Evolutionary conservation across 2,797 vertebrate genomes (phyloP).

Genomic region (Pseudomugil gertrudae): DNA sequence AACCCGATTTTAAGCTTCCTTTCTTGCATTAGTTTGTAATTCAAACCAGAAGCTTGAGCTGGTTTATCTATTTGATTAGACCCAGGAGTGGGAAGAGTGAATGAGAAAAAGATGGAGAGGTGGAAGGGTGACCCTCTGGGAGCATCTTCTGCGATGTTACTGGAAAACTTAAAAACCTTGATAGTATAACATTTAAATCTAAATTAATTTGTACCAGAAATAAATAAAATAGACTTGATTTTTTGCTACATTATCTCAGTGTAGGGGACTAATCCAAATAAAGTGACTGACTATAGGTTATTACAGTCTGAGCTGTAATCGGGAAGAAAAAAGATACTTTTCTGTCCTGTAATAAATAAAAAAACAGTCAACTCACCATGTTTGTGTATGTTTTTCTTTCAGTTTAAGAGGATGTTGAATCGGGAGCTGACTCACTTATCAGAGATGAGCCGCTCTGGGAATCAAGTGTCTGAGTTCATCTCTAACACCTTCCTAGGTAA

Average conservation of each 20-base stretch:
- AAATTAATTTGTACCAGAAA: slow-evolving; percentile 2
- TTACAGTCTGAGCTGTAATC: slow-evolving; percentile 1
- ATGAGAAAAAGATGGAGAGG: neutral
- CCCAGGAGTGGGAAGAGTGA: slow-evolving; percentile 1
- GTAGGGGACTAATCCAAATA: neutral
- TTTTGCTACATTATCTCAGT: neutral
- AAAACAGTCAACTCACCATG: slow-evolving; percentile 23
- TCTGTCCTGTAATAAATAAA: slow-evolving; percentile 3
- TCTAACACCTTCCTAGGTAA: slow-evolving; percentile 98
- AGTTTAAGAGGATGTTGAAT: slow-evolving; percentile 99
- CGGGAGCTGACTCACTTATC: slow-evolving; percentile 96
- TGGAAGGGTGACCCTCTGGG: slow-evolving; percentile 22
- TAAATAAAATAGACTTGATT: neutral
- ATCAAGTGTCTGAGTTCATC: slow-evolving; percentile 99
- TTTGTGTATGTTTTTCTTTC: slow-evolving; percentile 66
- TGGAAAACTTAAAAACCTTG: slow-evolving; percentile 9
- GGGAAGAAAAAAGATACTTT: neutral
- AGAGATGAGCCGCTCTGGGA: slow-evolving; percentile 98
- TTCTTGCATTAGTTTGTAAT: slow-evolving; percentile 32
- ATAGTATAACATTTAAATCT: neutral
- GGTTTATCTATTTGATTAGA: slow-evolving; percentile 59
- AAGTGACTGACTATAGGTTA: neutral
- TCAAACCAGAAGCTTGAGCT: slow-evolving; percentile 49
- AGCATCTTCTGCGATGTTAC: slow-evolving; percentile 20
- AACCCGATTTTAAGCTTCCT: slow-evolving; percentile 47